phyloP scores from a whole-genome alignment of 2,888 invertebrate species.

The Luperina nickerlii region DNA sequence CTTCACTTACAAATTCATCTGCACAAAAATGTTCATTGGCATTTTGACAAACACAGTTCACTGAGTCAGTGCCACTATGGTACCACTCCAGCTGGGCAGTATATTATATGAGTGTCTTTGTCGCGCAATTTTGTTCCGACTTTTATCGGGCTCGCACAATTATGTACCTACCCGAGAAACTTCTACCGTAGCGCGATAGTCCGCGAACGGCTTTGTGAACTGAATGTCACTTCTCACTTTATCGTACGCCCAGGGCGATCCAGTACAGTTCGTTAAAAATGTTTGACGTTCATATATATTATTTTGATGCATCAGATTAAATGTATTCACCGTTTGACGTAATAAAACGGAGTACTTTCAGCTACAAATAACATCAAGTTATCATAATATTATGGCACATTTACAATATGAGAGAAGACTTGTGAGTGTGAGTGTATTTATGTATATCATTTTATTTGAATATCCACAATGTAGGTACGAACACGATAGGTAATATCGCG shows the following conservation, averaged over 20 bases:
- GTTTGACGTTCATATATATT: slow-evolving; percentile 18
- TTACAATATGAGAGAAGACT: slow-evolving; percentile 38
- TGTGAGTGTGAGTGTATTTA: slow-evolving; percentile 29
- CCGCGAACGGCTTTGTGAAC: slow-evolving; percentile 14
- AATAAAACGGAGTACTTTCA: slow-evolving; percentile 56
- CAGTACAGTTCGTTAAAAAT: slow-evolving; percentile 21
- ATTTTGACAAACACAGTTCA: background rate
- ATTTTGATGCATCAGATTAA: slow-evolving; percentile 39
- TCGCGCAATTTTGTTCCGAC: slow-evolving; percentile 5
- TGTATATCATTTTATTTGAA: slow-evolving; percentile 47
- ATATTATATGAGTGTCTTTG: slow-evolving; percentile 5
- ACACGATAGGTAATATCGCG: slow-evolving; percentile 46
- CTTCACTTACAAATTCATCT: slow-evolving; percentile 7
- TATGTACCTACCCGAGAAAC: slow-evolving; percentile 6
- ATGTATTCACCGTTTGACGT: slow-evolving; percentile 45
- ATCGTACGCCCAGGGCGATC: slow-evolving; percentile 9
- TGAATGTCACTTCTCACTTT: slow-evolving; percentile 10
- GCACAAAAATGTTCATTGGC: background rate
- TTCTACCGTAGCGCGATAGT: background rate
- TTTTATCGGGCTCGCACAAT: background rate
- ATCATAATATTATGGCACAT: slow-evolving; percentile 61
- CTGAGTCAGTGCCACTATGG: background rate
- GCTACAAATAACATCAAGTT: slow-evolving; percentile 58
- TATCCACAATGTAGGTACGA: slow-evolving; percentile 27
- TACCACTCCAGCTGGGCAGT: background rate